Percentiles rank a stretch among this genome's conserved stretches.
Conservation (phyloP, 2,797 vertebrate genomes). For the Varecia variegata region DNA sequence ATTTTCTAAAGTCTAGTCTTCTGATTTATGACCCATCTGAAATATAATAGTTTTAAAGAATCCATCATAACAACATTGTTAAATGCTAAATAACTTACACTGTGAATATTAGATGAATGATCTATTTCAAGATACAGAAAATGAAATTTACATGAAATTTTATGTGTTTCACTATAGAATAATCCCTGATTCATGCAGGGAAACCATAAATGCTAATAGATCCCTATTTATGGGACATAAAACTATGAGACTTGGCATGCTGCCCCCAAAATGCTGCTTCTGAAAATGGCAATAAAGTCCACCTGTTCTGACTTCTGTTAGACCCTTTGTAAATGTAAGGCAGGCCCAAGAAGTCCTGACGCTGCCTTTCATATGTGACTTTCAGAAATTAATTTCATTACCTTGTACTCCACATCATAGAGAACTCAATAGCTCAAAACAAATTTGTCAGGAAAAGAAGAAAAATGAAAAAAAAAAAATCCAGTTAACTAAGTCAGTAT, state of each 20-base stretch:
- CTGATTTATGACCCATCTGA: slow-evolving; percentile 44
- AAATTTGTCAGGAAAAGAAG: slow-evolving; percentile 2
- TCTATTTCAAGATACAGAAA: slow-evolving; percentile 53
- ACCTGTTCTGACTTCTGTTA: slow-evolving; percentile 55
- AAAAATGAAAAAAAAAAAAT: neutral
- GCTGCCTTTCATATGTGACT: neutral
- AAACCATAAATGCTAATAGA: slow-evolving; percentile 2
- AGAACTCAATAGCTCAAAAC: neutral
- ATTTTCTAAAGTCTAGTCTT: slow-evolving; percentile 1
- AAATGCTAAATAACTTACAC: slow-evolving; percentile 62
- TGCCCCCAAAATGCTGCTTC: neutral
- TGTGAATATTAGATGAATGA: slow-evolving; percentile 35
- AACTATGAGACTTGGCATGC: neutral
- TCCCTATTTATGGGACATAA: slow-evolving; percentile 41
- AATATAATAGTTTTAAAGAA: slow-evolving; percentile 27
- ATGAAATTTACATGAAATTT: slow-evolving; percentile 67
- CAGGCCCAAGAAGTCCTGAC: neutral
- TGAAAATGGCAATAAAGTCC: slow-evolving; percentile 50
- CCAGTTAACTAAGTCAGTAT: neutral
- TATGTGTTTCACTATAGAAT: slow-evolving; percentile 59
- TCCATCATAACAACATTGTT: slow-evolving; percentile 34
- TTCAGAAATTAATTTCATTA: neutral
- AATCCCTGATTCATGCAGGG: slow-evolving; percentile 38
- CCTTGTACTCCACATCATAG: neutral
- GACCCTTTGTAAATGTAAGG: neutral